Evolutionary conservation across 2,797 vertebrate species (phyloP).

Genomic region (Chromobotia macracanthus): DNA sequence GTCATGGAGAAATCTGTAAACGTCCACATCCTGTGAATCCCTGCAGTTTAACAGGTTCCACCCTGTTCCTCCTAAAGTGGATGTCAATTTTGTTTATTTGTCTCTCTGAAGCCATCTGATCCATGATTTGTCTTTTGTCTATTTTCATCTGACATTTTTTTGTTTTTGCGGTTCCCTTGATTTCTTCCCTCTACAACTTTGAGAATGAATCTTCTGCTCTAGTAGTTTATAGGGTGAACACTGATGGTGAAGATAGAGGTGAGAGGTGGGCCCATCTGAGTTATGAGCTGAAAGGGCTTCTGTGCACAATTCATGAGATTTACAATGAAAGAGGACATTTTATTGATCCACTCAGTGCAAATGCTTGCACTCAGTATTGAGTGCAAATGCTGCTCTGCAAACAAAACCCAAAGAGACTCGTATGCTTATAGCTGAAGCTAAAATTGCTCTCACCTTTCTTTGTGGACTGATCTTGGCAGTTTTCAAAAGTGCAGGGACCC

Average conservation of each 20-base stretch:
- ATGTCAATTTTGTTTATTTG: constrained; percentile 28
- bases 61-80: not conserved
- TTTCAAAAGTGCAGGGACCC: constrained; percentile 95
- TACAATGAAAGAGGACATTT: constrained; percentile 13
- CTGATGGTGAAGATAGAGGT: constrained; percentile 48
- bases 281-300: constrained; percentile 29
- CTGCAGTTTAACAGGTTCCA: not conserved
- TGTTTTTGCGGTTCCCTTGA: not conserved
- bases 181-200: constrained; percentile 15
- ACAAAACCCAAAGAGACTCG: constrained; percentile 17
- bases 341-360: constrained; percentile 26
- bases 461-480: constrained; percentile 88
- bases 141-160: constrained; percentile 19
- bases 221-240: constrained; percentile 28
- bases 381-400: not conserved
- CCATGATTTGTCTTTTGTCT: constrained; percentile 25
- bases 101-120: constrained; percentile 1
- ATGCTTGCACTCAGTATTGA: too few relatives aligned
- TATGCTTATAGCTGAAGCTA: not conserved
- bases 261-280: constrained; percentile 21
- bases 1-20: constrained; percentile 29
- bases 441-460: constrained; percentile 84
- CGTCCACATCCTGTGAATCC: not conserved
- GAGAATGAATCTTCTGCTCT: constrained; percentile 46
- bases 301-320: constrained; percentile 32